Evolutionary conservation across 2,113 vertebrate genomes (phyloP).

Genomic region (Zosterops japonicus): DNA sequence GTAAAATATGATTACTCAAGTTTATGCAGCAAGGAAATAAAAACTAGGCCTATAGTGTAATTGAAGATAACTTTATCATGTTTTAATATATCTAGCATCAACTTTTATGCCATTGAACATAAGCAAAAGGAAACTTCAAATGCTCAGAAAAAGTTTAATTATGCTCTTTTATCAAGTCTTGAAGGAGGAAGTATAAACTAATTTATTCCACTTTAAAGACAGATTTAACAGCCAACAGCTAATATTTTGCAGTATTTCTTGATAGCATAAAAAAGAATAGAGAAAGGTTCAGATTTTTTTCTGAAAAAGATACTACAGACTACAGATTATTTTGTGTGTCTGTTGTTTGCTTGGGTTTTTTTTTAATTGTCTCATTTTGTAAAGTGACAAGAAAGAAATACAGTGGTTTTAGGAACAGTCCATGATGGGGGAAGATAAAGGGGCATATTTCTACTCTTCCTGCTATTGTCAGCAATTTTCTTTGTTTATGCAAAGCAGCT

Average conservation of each 20-base stretch:
- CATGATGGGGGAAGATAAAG: neutral
- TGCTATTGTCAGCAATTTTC: neutral
- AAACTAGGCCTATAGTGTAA: neutral
- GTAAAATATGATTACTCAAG: neutral
- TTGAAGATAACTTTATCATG: neutral
- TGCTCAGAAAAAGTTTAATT: neutral
- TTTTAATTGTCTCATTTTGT: neutral
- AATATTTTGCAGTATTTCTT: neutral
- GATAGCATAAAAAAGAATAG: neutral
- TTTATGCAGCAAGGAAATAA: neutral
- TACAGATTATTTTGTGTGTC: neutral
- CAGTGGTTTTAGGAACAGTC: neutral
- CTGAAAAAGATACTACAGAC: neutral
- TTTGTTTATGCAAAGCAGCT: neutral
- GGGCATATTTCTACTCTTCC: neutral
- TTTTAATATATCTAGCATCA: neutral
- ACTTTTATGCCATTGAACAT: neutral
- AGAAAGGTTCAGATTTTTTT: neutral
- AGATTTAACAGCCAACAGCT: neutral
- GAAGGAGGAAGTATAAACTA: neutral
- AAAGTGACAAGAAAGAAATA: neutral
- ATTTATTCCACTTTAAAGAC: neutral
- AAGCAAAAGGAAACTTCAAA: neutral
- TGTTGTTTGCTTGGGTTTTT: neutral
- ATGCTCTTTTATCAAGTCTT: neutral